phyloP scores from a whole-genome alignment of 2,113 vertebrate genomes.

The Apus apus region DNA sequence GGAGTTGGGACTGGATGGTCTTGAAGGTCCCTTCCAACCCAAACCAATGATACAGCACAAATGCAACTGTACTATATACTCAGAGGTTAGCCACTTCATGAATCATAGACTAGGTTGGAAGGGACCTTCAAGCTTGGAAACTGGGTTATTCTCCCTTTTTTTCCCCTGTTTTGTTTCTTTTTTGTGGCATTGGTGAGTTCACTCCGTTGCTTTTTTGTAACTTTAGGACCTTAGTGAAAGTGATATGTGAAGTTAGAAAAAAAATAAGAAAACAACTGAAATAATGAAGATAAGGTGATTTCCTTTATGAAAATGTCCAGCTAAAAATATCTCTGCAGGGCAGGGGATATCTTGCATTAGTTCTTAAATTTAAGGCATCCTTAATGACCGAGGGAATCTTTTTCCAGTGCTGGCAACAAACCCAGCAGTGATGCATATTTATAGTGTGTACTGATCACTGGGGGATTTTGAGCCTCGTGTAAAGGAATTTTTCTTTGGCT shows the following conservation, averaged over 20 bases:
- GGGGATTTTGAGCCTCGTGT: neutral
- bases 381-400: neutral
- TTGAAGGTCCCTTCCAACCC: too few relatives aligned
- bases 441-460: neutral
- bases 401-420: neutral
- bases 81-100: neutral
- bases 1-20: too few relatives aligned
- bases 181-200: neutral
- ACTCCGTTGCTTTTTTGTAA: neutral
- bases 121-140: neutral
- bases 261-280: neutral
- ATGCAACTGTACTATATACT: neutral
- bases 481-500: neutral
- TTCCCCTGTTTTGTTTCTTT: neutral
- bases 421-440: neutral
- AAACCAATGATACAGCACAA: neutral
- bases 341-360: neutral
- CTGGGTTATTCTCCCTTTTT: neutral
- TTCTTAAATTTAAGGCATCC: neutral
- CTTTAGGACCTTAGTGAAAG: neutral
- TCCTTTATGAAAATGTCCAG: neutral
- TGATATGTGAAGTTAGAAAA: neutral
- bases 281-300: neutral
- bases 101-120: neutral
- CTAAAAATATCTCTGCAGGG: neutral